These are phyloP conservation scores for Pteropus alecto DNA, from an alignment of 2,113 vertebrate genomes.

Conservation along the genomic window DNA sequence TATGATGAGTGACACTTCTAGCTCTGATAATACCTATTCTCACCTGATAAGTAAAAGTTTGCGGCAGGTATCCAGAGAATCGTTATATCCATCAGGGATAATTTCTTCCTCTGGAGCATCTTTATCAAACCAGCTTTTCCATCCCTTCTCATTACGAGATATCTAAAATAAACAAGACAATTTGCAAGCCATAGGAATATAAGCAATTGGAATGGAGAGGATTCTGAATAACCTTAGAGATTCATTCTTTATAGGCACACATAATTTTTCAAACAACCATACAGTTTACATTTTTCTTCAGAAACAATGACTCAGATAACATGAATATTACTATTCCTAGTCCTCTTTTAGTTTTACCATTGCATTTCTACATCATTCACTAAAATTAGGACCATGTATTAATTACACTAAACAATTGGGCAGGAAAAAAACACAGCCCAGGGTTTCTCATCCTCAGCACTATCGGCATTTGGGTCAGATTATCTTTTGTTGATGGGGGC, in stretches of 20 bases:
- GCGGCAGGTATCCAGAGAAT: constrained; percentile 81
- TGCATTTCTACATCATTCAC: neutral
- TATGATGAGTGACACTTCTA: neutral
- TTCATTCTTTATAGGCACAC: neutral
- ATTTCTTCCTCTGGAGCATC: constrained; percentile 85
- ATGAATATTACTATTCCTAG: neutral
- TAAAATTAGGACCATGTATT: neutral
- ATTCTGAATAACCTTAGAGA: neutral
- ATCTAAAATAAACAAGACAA: constrained; percentile 75
- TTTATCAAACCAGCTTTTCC: constrained; percentile 86
- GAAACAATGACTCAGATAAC: neutral
- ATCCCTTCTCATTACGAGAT: constrained; percentile 80
- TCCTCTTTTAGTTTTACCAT: neutral
- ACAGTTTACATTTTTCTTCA: neutral
- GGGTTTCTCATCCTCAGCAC: neutral
- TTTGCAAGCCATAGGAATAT: neutral
- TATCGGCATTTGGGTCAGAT: neutral
- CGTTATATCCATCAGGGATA: constrained; percentile 84
- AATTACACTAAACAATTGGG: neutral
- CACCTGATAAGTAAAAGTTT: constrained; percentile 86
- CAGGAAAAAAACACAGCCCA: neutral
- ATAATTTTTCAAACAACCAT: neutral
- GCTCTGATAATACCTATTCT: constrained; percentile 33
- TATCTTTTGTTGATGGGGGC: neutral
- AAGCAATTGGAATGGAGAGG: neutral